Percentiles rank a stretch among this genome's conserved stretches.
These are phyloP conservation scores for Callitettix versicolor DNA, from an alignment of 1,140 invertebrate species.

Conservation along the genomic window DNA sequence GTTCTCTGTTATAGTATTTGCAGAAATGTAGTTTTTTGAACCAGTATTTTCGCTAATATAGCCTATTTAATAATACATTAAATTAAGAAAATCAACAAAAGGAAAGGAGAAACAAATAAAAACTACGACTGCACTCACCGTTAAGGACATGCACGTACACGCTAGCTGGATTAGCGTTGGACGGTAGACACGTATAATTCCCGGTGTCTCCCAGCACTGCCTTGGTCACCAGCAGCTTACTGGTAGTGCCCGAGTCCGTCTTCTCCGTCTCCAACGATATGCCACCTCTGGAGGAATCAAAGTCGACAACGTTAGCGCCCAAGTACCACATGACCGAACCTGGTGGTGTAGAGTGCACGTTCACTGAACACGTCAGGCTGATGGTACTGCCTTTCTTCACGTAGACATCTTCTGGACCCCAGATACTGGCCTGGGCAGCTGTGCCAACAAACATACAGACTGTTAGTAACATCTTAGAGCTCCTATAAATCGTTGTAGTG, in stretches of 20 bases:
- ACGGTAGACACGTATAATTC: constrained; percentile 77
- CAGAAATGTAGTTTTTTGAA: too few relatives aligned
- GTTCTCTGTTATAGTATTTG: too few relatives aligned
- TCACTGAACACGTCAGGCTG: constrained; percentile 75
- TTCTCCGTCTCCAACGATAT: constrained; percentile 85
- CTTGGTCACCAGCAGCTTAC: constrained; percentile 75
- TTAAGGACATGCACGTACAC: constrained; percentile 80
- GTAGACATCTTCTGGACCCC: constrained; percentile 72
- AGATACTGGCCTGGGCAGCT: constrained; percentile 76
- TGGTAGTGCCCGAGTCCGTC: constrained; percentile 74
- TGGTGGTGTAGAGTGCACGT: constrained; percentile 70
- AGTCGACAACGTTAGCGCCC: constrained; percentile 65
- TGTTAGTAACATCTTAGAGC: too few relatives aligned
- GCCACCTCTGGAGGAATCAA: constrained; percentile 65
- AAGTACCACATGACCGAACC: constrained; percentile 71
- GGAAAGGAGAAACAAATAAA: too few relatives aligned
- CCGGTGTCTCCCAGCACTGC: constrained; percentile 73
- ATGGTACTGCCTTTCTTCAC: constrained; percentile 84
- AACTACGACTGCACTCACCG: constrained; percentile 54
- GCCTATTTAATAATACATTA: too few relatives aligned
- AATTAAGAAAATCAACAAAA: too few relatives aligned
- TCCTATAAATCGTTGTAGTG: too few relatives aligned
- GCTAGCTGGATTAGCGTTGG: constrained; percentile 76
- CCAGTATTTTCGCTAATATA: too few relatives aligned
- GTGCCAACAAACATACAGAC: constrained; percentile 24